Evolutionary conservation across 2,888 invertebrate genomes (phyloP).

Genomic region (Phalera bucephala): DNA sequence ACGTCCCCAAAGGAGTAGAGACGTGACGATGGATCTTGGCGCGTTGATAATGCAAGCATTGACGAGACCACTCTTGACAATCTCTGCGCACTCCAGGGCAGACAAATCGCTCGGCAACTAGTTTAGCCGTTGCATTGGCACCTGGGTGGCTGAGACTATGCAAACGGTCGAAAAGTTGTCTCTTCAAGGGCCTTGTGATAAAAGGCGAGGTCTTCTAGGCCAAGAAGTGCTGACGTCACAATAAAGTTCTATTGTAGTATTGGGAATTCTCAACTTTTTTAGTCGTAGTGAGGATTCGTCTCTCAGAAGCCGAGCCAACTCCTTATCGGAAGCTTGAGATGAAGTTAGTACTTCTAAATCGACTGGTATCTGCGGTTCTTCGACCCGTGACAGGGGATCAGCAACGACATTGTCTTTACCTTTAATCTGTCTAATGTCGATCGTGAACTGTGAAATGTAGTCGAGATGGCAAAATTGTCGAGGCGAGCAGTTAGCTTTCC

Average conservation of each 20-base stretch:
- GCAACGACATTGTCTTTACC: conserved; percentile 30
- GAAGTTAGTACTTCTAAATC: conserved; percentile 10
- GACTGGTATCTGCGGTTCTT: conserved; percentile 12
- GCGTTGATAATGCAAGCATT: background rate
- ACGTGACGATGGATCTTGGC: background rate
- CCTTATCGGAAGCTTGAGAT: conserved; percentile 16
- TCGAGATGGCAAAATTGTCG: conserved; percentile 25
- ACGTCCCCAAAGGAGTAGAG: background rate
- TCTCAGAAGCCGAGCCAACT: conserved; percentile 10
- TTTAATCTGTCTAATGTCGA: conserved; percentile 17
- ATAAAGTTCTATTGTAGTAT: conserved; percentile 10
- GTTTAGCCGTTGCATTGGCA: background rate
- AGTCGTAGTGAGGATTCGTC: conserved; percentile 21
- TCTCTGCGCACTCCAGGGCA: conserved; percentile 1
- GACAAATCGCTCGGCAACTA: conserved; percentile 1
- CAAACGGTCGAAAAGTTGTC: conserved; percentile 26
- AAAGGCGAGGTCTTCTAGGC: conserved; percentile 25
- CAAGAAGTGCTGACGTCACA: conserved; percentile 25
- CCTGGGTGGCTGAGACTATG: conserved; percentile 12
- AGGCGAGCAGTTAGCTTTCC: conserved; percentile 32
- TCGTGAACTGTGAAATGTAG: conserved; percentile 24
- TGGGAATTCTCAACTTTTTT: conserved; percentile 10
- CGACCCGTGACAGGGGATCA: conserved; percentile 34
- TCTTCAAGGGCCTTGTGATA: conserved; percentile 4
- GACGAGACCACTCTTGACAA: background rate